A percentile compares a stretch with the other conserved stretches of the same genome.
Conservation (phyloP, 1,140 invertebrate genomes). For the Plutomurus gul region DNA sequence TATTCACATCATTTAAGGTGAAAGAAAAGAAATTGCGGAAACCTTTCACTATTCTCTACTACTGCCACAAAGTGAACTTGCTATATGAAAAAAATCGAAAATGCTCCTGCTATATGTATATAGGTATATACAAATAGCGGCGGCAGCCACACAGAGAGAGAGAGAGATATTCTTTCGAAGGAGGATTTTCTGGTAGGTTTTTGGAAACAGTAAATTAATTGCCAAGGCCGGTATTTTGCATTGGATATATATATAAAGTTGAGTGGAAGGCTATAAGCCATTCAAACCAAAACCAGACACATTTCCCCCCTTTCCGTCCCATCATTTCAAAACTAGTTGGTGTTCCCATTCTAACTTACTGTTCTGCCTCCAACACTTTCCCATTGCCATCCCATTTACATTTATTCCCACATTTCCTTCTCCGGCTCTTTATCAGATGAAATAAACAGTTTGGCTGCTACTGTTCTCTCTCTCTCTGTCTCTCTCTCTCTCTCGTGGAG, state of each 20-base stretch:
- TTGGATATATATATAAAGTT: not conserved
- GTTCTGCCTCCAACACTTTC: constrained; percentile 15
- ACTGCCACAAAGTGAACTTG: too few relatives aligned
- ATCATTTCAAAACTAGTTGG: constrained; percentile 10
- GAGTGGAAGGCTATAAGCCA: constrained; percentile 6
- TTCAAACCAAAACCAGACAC: constrained; percentile 26
- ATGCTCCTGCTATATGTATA: too few relatives aligned
- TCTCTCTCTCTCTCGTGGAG: too few relatives aligned
- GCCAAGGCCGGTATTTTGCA: not conserved
- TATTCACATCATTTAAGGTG: constrained; percentile 23
- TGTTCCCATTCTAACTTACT: constrained; percentile 8
- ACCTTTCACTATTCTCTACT: not conserved
- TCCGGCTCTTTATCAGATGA: constrained; percentile 28
- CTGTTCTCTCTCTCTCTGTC: constrained; percentile 1
- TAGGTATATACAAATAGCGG: not conserved
- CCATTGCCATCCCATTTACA: constrained; percentile 26
- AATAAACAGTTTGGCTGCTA: constrained; percentile 24
- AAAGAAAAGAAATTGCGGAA: constrained; percentile 14
- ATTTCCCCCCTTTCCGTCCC: constrained; percentile 22
- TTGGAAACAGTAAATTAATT: not conserved
- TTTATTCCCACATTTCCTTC: constrained; percentile 24
- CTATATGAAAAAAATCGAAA: too few relatives aligned
- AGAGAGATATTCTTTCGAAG: not conserved
- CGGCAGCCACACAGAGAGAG: not conserved
- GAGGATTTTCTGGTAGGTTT: not conserved